A percentile compares a stretch with the other conserved stretches of the same genome.
These are phyloP conservation scores for Limnephilus lunatus DNA, from an alignment of 2,888 invertebrate genomes.

Conservation along the genomic window DNA sequence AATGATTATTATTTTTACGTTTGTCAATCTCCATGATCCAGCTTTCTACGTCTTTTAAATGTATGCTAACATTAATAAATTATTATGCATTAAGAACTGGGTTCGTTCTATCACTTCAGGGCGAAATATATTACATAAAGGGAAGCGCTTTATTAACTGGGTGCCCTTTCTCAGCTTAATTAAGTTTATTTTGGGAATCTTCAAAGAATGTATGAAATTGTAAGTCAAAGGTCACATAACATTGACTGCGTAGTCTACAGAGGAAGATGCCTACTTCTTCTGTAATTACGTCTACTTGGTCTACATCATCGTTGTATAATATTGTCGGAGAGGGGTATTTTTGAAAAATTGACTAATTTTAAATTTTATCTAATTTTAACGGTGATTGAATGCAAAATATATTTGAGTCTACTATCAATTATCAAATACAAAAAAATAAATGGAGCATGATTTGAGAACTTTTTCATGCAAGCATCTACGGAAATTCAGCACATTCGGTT, in stretches of 20 bases:
- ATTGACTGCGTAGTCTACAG: neutral
- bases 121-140: neutral
- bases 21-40: no score
- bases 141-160: neutral
- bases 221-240: neutral
- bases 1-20: no score
- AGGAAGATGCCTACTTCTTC: neutral
- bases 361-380: no score
- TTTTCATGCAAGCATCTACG: no score
- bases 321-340: no score
- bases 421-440: no score
- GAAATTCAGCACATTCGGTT: no score
- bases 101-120: neutral
- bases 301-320: neutral
- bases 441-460: no score
- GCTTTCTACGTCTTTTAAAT: neutral
- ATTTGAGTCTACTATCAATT: no score
- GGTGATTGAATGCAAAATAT: no score
- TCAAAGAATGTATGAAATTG: neutral
- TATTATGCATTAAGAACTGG: neutral
- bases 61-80: neutral
- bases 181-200: neutral
- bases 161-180: neutral
- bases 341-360: no score
- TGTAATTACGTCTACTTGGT: neutral